Conservation (phyloP, 2,113 vertebrate genomes). For the Equus przewalskii region DNA sequence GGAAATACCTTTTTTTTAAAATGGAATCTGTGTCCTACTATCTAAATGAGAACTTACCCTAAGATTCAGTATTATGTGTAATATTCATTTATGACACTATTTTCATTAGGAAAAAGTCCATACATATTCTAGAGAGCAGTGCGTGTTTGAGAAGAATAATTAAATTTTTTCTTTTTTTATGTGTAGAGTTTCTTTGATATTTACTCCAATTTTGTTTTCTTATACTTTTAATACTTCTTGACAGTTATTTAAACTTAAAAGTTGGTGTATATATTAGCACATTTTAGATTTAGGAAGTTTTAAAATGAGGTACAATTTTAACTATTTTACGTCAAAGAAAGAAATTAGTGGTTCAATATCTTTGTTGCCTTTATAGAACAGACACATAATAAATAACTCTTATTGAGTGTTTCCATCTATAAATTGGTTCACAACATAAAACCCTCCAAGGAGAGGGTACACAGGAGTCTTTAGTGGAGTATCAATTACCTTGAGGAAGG, state of each 20-base stretch:
- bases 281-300: slow-evolving; percentile 48
- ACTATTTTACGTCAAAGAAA: slow-evolving; percentile 10
- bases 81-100: background rate
- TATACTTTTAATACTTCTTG: slow-evolving; percentile 14
- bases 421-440: background rate
- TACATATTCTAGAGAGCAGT: background rate
- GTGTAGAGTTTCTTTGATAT: background rate
- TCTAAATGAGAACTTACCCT: slow-evolving; percentile 27
- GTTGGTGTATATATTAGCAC: background rate
- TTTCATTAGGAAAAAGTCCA: slow-evolving; percentile 35
- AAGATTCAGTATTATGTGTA: background rate
- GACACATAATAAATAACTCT: background rate
- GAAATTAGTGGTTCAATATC: slow-evolving; percentile 29
- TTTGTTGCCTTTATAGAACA: slow-evolving; percentile 11
- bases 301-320: slow-evolving; percentile 11
- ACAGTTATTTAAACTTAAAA: slow-evolving; percentile 53
- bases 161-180: background rate
- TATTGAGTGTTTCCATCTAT: background rate
- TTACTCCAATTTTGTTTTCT: slow-evolving; percentile 31
- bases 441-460: background rate
- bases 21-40: background rate
- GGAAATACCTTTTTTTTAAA: background rate
- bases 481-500: slow-evolving; percentile 1
- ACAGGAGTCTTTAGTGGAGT: background rate
- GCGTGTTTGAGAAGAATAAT: background rate